A percentile compares a stretch with the other conserved stretches of the same genome.
Conservation (phyloP, 2,113 vertebrate genomes). For the Dascyllus trimaculatus region DNA sequence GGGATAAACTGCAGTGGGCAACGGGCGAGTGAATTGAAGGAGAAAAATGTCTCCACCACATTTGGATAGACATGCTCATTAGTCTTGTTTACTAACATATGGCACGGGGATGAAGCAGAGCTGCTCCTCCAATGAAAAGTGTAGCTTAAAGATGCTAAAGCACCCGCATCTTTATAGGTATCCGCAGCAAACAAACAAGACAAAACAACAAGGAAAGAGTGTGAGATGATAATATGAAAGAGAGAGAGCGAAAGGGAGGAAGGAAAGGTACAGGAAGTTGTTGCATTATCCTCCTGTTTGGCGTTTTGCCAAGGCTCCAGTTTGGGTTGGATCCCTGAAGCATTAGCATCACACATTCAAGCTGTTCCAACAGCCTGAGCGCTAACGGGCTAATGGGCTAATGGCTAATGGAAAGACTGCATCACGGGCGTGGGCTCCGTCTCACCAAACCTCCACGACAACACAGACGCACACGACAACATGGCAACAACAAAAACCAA, state of each 20-base stretch:
- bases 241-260: neutral
- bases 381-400: slow-evolving; percentile 86
- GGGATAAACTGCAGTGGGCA: slow-evolving; percentile 81
- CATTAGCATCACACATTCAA: slow-evolving; percentile 85
- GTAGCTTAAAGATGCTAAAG: slow-evolving; percentile 68
- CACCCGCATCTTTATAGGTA: slow-evolving; percentile 47
- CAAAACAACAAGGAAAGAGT: slow-evolving; percentile 44
- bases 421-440: slow-evolving; percentile 64
- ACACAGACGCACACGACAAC: slow-evolving; percentile 64
- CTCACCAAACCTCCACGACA: slow-evolving; percentile 71
- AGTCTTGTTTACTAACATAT: slow-evolving; percentile 85
- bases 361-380: slow-evolving; percentile 87
- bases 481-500: slow-evolving; percentile 57
- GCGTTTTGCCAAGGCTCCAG: slow-evolving; percentile 80
- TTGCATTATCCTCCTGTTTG: slow-evolving; percentile 71
- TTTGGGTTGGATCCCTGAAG: slow-evolving; percentile 85
- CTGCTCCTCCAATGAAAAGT: slow-evolving; percentile 69
- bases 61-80: slow-evolving; percentile 81
- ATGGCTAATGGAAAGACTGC: slow-evolving; percentile 83
- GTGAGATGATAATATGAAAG: slow-evolving; percentile 63
- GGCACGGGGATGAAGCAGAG: slow-evolving; percentile 71
- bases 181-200: slow-evolving; percentile 56
- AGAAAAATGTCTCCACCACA: slow-evolving; percentile 81
- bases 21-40: slow-evolving; percentile 79
- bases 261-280: slow-evolving; percentile 67